Base-by-base conservation (phyloP, 1,140 invertebrate genomes). In the Nasonia giraulti region DNA sequence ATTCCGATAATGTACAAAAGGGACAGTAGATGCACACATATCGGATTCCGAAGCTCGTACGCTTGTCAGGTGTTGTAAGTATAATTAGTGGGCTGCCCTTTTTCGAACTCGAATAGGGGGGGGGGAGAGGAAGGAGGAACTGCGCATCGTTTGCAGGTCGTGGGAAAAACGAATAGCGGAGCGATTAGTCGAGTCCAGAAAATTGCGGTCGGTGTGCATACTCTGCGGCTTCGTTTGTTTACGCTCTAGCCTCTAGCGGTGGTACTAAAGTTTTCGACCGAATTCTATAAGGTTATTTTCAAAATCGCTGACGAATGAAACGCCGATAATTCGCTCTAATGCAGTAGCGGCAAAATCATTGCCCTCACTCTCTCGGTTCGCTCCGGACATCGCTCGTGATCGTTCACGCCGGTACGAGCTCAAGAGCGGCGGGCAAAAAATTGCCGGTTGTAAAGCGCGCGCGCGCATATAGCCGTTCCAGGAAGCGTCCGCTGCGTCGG, bases 91-190 rank as follows among this genome's bases (percentile, higher is more conserved):
- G 68, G 12, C 11, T 66, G 2, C 20, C 7, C 44, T 33, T 23
- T 82, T 80, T 71, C 44, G 2, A n/a, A 23, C n/a, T 8, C 74
- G n/a, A 33, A 8, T 3, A 23, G 31, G n/a, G n/a, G n/a, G n/a
- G n/a, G n/a, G n/a, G n/a, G 5, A 66, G 2, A 37, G 17, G 7
- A 20, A 66, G 78, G 4, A 44, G 79, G 33, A 12, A 50, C 74
- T 40, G 77, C 77, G 77, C 77, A 90, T 91, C 90, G 89, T 90
- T 89, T 87, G 83, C 80, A 82, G 85, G 86, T 89, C 87, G 87
- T 89, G 90, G 86, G 89, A 27, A 90, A 90, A 83, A 55, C 37
- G 83, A 83, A 83, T 68, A 86, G 1, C 27, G 87, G 87, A 87
- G 84, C 82, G 86, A 88, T 88, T 88, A 88, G 81, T 10, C 31